Evolutionary conservation across 2,797 vertebrate species (phyloP).

Genomic region (Dipus sagitta): DNA sequence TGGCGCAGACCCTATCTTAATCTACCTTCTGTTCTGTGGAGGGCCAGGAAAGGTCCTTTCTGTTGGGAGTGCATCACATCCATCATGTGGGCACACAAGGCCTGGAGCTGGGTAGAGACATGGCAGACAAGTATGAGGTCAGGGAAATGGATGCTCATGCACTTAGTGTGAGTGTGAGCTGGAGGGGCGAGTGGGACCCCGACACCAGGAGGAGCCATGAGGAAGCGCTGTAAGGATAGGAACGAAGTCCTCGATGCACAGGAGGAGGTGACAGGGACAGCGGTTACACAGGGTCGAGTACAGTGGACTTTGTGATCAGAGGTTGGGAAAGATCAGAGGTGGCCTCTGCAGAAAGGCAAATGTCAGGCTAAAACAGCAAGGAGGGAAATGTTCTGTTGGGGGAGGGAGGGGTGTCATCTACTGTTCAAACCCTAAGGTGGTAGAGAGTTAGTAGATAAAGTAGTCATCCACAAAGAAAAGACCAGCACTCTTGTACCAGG

Average conservation of each 20-base stretch:
- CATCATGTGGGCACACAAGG: too few species aligned
- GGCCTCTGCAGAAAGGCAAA: background rate
- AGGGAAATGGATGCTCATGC: background rate
- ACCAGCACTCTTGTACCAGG: background rate
- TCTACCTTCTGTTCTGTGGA: background rate
- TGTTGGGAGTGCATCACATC: background rate
- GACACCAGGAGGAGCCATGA: background rate
- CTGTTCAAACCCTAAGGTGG: conserved; percentile 30
- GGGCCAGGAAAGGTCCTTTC: too few species aligned
- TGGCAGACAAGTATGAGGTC: background rate
- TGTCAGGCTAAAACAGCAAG: background rate
- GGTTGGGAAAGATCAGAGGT: background rate
- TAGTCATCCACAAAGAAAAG: background rate
- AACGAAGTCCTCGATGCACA: background rate
- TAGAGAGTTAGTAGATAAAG: conserved; percentile 12
- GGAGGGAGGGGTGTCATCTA: background rate
- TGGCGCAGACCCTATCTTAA: background rate
- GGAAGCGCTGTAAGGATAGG: background rate
- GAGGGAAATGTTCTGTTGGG: background rate
- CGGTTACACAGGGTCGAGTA: background rate
- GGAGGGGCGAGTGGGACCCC: background rate
- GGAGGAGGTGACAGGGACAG: background rate
- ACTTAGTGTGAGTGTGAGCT: background rate
- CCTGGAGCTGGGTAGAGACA: background rate
- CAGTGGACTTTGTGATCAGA: background rate